These are phyloP conservation scores for Spisula subtruncata DNA, from an alignment of 2,888 invertebrate species.

Conservation along the genomic window DNA sequence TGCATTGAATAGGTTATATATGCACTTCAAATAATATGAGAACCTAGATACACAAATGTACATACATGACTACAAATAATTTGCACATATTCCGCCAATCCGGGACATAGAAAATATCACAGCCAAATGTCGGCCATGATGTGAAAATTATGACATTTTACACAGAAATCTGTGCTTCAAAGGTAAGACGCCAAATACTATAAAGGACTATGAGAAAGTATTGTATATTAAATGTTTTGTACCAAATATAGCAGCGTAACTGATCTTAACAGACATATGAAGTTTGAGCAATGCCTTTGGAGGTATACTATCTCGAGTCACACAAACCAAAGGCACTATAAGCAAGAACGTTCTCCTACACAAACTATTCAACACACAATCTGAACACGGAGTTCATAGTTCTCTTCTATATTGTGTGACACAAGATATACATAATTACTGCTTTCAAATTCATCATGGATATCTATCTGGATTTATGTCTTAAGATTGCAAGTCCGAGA, in stretches of 20 bases:
- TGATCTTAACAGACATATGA: neutral
- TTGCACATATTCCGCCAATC: slow-evolving; percentile 20
- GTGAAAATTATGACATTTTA: neutral
- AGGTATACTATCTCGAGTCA: slow-evolving; percentile 7
- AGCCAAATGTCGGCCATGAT: slow-evolving; percentile 3
- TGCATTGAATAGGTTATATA: slow-evolving; percentile 3
- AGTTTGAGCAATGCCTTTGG: slow-evolving; percentile 37
- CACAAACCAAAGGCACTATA: slow-evolving; percentile 39
- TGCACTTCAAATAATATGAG: neutral
- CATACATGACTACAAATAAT: slow-evolving; percentile 25
- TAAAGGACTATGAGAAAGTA: neutral
- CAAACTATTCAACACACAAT: neutral
- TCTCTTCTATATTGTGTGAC: neutral
- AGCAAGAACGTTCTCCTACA: slow-evolving; percentile 8
- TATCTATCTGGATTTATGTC: neutral
- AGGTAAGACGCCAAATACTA: neutral
- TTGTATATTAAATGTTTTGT: slow-evolving; percentile 1
- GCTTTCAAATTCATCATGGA: neutral
- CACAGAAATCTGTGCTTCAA: neutral
- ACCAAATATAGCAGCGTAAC: neutral
- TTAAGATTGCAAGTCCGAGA: no score
- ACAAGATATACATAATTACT: neutral
- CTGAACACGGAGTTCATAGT: neutral
- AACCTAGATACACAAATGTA: slow-evolving; percentile 8
- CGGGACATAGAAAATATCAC: slow-evolving; percentile 12